These are phyloP conservation scores for Trachemys scripta DNA, from an alignment of 2,113 vertebrate genomes.

Conservation along the genomic window DNA sequence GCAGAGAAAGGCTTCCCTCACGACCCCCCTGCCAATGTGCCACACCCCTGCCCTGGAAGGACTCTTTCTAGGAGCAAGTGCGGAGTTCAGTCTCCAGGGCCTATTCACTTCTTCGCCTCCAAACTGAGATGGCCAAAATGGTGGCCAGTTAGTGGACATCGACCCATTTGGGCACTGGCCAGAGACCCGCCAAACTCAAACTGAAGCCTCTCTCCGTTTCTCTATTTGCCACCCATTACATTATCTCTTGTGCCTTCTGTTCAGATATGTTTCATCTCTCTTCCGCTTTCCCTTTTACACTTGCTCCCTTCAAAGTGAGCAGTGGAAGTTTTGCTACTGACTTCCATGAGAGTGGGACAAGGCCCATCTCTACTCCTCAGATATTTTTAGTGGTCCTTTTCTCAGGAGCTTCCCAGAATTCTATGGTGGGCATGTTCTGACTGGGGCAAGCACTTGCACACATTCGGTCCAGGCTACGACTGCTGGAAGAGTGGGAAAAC, in stretches of 20 bases:
- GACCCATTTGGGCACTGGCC: neutral
- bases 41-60: neutral
- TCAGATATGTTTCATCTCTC: neutral
- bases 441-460: neutral
- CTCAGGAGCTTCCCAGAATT: neutral
- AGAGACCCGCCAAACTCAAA: neutral
- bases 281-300: neutral
- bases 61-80: neutral
- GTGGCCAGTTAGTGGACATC: neutral
- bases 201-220: neutral
- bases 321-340: fast-evolving
- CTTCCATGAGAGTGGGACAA: neutral
- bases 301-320: neutral
- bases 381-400: neutral
- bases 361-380: neutral
- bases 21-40: neutral
- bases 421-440: neutral
- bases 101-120: neutral
- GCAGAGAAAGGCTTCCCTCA: neutral
- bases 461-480: constrained; percentile 1
- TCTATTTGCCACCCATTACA: neutral
- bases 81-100: neutral
- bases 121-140: neutral
- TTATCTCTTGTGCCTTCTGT: neutral
- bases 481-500: constrained; percentile 4